Evolutionary conservation across 2,888 invertebrate genomes (phyloP), one percentile per base, ranked within the genome.

Genomic region (Amblyteles armatorius): DNA sequence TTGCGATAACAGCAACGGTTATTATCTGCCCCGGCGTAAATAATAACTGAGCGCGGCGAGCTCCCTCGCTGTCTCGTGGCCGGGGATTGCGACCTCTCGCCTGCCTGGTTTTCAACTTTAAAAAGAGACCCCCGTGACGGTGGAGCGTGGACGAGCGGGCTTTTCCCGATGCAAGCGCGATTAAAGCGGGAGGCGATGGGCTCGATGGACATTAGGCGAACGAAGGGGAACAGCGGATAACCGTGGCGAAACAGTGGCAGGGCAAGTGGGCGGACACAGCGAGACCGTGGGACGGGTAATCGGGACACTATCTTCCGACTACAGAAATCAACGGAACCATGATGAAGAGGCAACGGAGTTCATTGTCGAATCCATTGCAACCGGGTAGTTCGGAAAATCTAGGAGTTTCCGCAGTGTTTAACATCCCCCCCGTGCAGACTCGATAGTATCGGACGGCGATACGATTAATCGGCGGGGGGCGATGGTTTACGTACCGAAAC

Each of bases 11-110:
- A n/a, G n/a, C 50, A 2, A 29, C n/a, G 16, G 33, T 48, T 63
- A 19, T 65, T 74, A 74, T 74, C 63, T 74, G 44, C 48, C 65
- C 29, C 63, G 50, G 33, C 63, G 60, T 74, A 48, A 48, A 65
- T 74, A 74, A 74, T 74, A 65, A 74, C 48, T 50, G 33, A 74
- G 63, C 48, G 19, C 19, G 50, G 13, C 29, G 44, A 29, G 19
- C 26, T 11, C 26, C 6, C 26, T 26, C 26, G 22, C 48, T 3
- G 13, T 22, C 29, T n/a, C 63, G 13, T 44, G n/a, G 7, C 26
- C 13, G 11, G 73, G 73, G 29, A 44, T 60, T 40, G n/a, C 60
- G 16, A 44, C 26, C 44, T 19, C 13, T 72, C 13, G 36, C 19
- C 26, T 33, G 13, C 4, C 33, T 5, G n/a, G 6, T 26, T 60